Conservation (phyloP, 2,888 invertebrate genomes). For the Heliconius erato region DNA sequence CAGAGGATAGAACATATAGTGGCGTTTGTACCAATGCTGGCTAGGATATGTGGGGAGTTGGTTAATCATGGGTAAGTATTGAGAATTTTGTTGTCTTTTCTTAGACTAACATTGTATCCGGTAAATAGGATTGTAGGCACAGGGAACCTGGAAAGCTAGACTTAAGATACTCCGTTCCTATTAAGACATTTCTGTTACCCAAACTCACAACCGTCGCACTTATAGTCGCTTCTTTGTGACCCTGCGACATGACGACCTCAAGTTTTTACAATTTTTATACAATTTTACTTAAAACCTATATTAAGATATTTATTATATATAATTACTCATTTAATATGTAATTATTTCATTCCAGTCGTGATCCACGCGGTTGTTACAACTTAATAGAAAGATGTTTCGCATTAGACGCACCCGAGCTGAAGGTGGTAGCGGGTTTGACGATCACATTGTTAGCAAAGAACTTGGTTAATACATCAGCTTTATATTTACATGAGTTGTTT, state of each 20-base stretch:
- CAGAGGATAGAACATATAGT: conserved; percentile 65
- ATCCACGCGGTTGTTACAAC: conserved; percentile 77
- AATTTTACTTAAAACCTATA: no score
- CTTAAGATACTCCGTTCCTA: no score
- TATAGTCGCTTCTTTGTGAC: no score
- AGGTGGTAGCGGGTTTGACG: conserved; percentile 65
- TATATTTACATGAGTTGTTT: conserved; percentile 87
- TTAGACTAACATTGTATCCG: no score
- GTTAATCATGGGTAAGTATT: conserved; percentile 65
- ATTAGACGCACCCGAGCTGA: conserved; percentile 62
- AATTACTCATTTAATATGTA: neutral
- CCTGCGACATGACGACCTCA: no score
- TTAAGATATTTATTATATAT: no score
- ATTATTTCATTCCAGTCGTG: conserved; percentile 61
- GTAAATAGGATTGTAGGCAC: no score
- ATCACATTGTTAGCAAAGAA: conserved; percentile 87
- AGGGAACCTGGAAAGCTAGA: no score
- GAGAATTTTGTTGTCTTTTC: neutral
- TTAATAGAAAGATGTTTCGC: conserved; percentile 72
- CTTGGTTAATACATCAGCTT: conserved; percentile 85
- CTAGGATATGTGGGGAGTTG: conserved; percentile 71
- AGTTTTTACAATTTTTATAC: no score
- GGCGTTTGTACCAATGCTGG: conserved; percentile 73
- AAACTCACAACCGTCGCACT: no score
- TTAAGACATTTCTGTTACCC: no score